Base-by-base conservation (phyloP, 2,113 vertebrate species). In the Caranx melampygus region DNA sequence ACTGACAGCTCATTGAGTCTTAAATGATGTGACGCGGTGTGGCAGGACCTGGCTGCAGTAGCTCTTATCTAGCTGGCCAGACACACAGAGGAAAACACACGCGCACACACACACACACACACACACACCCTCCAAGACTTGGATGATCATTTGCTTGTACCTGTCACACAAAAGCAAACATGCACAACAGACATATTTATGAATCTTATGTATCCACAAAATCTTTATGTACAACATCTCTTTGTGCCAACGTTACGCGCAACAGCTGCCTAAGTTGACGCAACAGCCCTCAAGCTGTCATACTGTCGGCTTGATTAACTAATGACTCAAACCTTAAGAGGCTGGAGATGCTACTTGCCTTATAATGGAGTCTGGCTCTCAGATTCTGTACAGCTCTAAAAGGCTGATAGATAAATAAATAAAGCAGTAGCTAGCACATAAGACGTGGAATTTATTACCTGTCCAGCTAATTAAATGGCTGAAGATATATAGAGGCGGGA, bases 381-480 rank as follows among this genome's bases (percentile, higher is more conserved):
- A 6, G 61, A 86, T 76, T 82, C 45, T 61, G 47, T 12, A 45
- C 60, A 57, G 58, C 84, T 83, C 72, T 88, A 72, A 86, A 91
- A 85, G 73, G 72, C 82, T 55, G 64, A 83, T 72, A 68, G 80
- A 88, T 82, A 85, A 87, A 93, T 90, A 92, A 92, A 89, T 89
- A 83, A 92, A 87, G 21, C 34, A 37, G 75, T 44, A 21, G 76
- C 76, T 40, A 71, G 78, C 55, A 76, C 66, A 66, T 26, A 75
- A 76, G 85, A 91, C 47, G 15, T 72, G 68, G 71, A 85, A 94
- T 95, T 92, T 94, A 94, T 94, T 89, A 90, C 85, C 88, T 91
- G 85, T 94, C 91, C 72, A 16, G 89, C 91, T 95, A 95, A 95
- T 94, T 92, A 93, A 94, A 92, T 91, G 89, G 88, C 85, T 87